Evolutionary conservation across 2,888 invertebrate species (phyloP), one percentile per base, ranked within the genome.

Genomic region (Cephus spinipes): DNA sequence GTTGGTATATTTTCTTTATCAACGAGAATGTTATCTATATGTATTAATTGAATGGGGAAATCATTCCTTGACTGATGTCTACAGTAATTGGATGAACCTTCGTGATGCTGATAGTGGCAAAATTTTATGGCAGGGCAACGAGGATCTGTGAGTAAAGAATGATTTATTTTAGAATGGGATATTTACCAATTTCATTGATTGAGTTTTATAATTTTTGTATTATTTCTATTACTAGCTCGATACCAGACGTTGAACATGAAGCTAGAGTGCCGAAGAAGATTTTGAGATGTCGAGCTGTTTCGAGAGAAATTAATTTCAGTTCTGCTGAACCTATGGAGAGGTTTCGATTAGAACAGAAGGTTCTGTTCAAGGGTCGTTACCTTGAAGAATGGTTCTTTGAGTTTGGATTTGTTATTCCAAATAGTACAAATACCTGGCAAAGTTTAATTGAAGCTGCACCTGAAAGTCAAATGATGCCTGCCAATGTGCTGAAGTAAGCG

Each of bases 381-480:
- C 94, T 99, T 87, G 99, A 99, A 92, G 99, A 99, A 92, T 99
- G 99, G 99, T 97, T 97, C 92, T 99, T 99, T 92, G 99, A 99
- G 91, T 99, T 99, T 94, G 99, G 99, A 71, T 99, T 97, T 92
- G 99, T 99, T 30, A 99, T 99, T 88, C 97, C 99, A 1, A 98
- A 98, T 87, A 99, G 99, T 12, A 99, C 99, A 73, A 99, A 99
- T 92, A 99, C 99, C 15, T 99, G 99, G 99, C 99, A 99, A 92
- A 98, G 98, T 77, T 94, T 98, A 79, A 98, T 99, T 87, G 98
- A 99, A 92, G 99, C 99, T 15, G 99, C 99, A 0, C 99, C 99
- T 0, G 99, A 99, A 92, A 98, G 98, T 77, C 98, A 99, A 93
- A 99, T 99, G 99, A 98, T 99, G 98, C 99, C 99, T n/a, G 98